These are phyloP conservation scores for Sebastes ruberrimus DNA, from an alignment of 2,797 vertebrate species.

Conservation along the genomic window DNA sequence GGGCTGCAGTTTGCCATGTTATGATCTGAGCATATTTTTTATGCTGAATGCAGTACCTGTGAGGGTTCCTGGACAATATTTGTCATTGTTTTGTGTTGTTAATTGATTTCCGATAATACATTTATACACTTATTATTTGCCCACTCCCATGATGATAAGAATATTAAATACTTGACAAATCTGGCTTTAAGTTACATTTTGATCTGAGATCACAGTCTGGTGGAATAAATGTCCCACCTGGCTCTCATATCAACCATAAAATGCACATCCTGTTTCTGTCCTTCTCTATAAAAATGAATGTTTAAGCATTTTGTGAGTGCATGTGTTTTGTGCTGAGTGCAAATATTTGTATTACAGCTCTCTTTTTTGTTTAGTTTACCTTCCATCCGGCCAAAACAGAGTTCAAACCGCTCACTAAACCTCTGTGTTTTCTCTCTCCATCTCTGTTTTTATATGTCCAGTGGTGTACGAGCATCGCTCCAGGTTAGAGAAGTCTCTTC, in stretches of 20 bases:
- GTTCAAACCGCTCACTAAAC: background rate
- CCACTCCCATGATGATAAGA: too few species aligned
- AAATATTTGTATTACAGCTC: conserved; percentile 7
- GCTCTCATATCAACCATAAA: background rate
- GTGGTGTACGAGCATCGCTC: conserved; percentile 99
- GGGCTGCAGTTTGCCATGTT: too few species aligned
- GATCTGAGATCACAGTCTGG: background rate
- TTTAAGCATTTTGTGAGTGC: background rate
- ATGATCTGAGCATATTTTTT: too few species aligned
- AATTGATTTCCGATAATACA: too few species aligned
- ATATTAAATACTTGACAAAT: too few species aligned
- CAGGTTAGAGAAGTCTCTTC: conserved; percentile 96
- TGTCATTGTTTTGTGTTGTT: too few species aligned
- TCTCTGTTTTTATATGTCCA: conserved; percentile 52
- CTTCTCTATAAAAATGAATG: background rate
- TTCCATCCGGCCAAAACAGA: background rate
- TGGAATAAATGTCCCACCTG: conserved; percentile 29
- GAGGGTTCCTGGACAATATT: too few species aligned
- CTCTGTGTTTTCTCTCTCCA: background rate
- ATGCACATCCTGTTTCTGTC: background rate
- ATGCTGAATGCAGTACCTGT: too few species aligned
- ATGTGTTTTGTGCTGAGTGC: background rate
- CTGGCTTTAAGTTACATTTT: too few species aligned
- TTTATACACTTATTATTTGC: too few species aligned
- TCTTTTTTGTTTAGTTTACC: conserved; percentile 14